Evolutionary conservation across 1,140 invertebrate genomes (phyloP), one percentile per base, ranked within the genome.

Genomic region (Drosophila chauvacae): DNA sequence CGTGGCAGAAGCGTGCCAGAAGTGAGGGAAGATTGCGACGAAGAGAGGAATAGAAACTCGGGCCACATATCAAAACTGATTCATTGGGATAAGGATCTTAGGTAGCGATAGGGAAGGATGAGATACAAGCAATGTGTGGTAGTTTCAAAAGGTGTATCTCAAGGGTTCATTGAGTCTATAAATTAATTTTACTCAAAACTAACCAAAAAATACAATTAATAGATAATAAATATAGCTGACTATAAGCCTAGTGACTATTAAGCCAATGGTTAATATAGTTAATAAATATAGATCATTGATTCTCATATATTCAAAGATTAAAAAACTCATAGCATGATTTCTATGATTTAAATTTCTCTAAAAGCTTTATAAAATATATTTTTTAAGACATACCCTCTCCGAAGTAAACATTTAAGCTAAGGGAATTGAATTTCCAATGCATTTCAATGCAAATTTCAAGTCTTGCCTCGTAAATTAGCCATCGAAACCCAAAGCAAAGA

Each of bases 1-100:
- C 64, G 75, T 70, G 74, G 39, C 63, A 78, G 55, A 87, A 86
- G 83, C 53, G 82, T 87, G 83, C 70, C 83, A 86, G 66, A 79
- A 78, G 68, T 47, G 42, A 65, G 45, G 41, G 30, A 64, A 60
- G 66, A 69, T 45, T 66, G 66, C 42, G 37, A 42, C 35, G 26
- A 33, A 16, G 3, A 45, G 14, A 28, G 33, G 35, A 7, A 7
- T 13, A 14, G 51, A 39, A 60, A 61, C 26, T 39, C 59, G 37
- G 14, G 23, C 23, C 44, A 39, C 18, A 50, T 30, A 66, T 56
- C 53, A 39, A 39, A 66, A 66, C 35, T 41, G 70, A 20, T 74
- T 35, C 66, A 33, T 18, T 33, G 28, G 28, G 57, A 47, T 41
- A 18, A 55, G 33, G 37, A 37, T 55, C 63, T 35, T 37, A 30